Evolutionary conservation across 2,113 vertebrate genomes (phyloP).

Genomic region (Indicator maculatus): DNA sequence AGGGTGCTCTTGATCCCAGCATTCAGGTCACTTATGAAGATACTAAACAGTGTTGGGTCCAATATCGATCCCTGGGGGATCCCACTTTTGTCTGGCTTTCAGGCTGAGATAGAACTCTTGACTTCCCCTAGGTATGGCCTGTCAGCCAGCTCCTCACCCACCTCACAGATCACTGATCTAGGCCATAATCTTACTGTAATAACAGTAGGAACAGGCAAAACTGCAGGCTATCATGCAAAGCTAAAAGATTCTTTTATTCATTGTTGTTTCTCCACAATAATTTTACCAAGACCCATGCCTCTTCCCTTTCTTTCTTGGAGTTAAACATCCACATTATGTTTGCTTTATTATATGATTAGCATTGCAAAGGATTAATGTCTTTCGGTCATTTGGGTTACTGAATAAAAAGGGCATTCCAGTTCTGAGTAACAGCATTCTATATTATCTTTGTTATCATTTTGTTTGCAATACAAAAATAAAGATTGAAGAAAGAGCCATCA

Average conservation of each 20-base stretch:
- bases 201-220: not conserved
- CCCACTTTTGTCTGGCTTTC: too few species aligned
- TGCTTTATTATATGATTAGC: not conserved
- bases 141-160: too few species aligned
- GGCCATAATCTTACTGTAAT: not conserved
- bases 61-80: too few species aligned
- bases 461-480: not conserved
- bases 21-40: too few species aligned
- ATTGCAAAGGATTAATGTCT: conserved; percentile 11
- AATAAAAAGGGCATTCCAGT: not conserved
- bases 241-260: not conserved
- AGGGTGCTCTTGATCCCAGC: too few species aligned
- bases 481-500: not conserved
- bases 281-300: not conserved
- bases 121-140: too few species aligned
- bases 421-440: not conserved
- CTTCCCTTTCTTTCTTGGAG: not conserved
- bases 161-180: too few species aligned
- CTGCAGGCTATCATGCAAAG: not conserved
- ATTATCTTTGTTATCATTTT: not conserved
- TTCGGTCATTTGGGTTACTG: not conserved
- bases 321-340: not conserved
- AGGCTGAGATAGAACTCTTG: too few species aligned
- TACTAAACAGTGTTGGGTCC: too few species aligned
- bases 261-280: not conserved